A percentile compares a stretch with the other conserved stretches of the same genome.
Evolutionary conservation across 2,113 vertebrate species (phyloP).

Genomic region (Burhinus bistriatus): DNA sequence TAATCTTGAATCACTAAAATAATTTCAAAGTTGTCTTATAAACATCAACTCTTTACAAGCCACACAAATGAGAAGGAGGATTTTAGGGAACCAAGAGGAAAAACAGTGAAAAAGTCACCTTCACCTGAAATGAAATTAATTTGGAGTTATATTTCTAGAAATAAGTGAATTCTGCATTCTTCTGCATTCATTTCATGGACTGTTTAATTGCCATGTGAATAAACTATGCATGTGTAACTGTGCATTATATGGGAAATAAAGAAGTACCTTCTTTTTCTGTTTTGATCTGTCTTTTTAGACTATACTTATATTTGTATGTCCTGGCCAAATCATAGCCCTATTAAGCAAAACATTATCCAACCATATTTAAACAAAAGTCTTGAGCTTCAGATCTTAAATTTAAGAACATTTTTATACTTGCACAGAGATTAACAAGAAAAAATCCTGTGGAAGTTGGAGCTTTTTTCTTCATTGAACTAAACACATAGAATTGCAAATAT

Average conservation of each 20-base stretch:
- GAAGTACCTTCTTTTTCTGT: neutral
- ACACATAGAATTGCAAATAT: neutral
- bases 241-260: neutral
- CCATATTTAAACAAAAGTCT: neutral
- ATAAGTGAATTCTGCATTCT: neutral
- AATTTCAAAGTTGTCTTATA: neutral
- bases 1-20: neutral
- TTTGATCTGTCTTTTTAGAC: neutral
- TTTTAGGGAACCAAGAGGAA: neutral
- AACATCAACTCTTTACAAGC: neutral
- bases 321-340: rapidly evolving
- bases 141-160: neutral
- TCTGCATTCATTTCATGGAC: neutral
- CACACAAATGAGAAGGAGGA: neutral
- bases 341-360: neutral
- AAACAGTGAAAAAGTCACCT: neutral
- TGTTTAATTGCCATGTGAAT: neutral
- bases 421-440: neutral
- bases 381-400: neutral
- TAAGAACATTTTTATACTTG: neutral
- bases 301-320: neutral
- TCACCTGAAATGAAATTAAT: neutral
- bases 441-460: neutral
- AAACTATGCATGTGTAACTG: neutral
- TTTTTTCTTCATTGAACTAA: neutral